phyloP scores from a whole-genome alignment of 2,113 vertebrate species.

The Neogobius melanostomus region DNA sequence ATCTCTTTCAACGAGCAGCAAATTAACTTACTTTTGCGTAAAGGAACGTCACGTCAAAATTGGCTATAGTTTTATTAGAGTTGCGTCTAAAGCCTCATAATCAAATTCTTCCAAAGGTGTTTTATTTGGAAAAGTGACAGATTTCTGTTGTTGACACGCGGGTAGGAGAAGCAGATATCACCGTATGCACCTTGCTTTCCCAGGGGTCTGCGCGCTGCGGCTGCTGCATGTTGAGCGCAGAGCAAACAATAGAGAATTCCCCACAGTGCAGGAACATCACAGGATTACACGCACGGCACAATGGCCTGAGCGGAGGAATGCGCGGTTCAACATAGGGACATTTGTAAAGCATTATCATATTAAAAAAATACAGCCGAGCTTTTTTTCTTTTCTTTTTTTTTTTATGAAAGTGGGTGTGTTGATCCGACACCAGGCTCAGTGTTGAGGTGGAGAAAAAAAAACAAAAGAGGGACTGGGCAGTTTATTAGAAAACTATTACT shows the following conservation, averaged over 20 bases:
- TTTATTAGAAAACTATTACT: too few species aligned
- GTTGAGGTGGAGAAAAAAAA: too few species aligned
- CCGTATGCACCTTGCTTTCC: conserved; percentile 41
- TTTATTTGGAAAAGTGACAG: conserved; percentile 10
- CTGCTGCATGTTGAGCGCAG: conserved; percentile 52
- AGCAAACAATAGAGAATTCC: conserved; percentile 25
- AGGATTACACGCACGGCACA: conserved; percentile 6
- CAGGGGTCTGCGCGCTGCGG: conserved; percentile 16
- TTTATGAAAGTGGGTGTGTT: too few species aligned
- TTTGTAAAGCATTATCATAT: conserved; percentile 16
- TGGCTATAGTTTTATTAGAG: not conserved
- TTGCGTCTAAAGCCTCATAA: conserved; percentile 1
- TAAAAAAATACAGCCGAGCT: conserved; percentile 7
- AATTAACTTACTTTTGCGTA: not conserved
- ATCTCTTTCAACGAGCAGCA: not conserved
- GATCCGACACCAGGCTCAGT: too few species aligned
- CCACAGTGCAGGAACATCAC: conserved; percentile 1
- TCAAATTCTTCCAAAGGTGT: conserved; percentile 1
- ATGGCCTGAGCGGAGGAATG: not conserved
- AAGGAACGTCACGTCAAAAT: not conserved
- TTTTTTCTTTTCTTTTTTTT: too few species aligned
- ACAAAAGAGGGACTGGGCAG: too few species aligned
- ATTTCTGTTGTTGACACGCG: conserved; percentile 6
- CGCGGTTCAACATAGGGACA: not conserved
- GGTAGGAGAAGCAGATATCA: conserved; percentile 28